Conservation (phyloP, 2,888 invertebrate species). For the Antheraea assamensis region DNA sequence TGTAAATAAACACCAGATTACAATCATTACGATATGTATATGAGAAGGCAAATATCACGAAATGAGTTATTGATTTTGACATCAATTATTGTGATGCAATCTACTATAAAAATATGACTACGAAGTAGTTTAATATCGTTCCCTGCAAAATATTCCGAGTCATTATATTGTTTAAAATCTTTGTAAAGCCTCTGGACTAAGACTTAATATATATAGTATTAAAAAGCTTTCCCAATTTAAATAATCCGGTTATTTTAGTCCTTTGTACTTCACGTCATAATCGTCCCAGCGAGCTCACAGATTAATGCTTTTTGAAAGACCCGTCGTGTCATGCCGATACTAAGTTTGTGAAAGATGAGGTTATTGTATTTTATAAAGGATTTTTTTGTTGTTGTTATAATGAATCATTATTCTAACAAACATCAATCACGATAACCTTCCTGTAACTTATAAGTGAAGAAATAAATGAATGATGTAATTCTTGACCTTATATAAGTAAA, state of each 20-base stretch:
- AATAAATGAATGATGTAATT: background rate
- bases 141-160: slow-evolving; percentile 18
- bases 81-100: background rate
- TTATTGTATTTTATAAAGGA: slow-evolving; percentile 3
- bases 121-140: background rate
- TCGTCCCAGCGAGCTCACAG: slow-evolving; percentile 19
- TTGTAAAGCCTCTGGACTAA: slow-evolving; percentile 15
- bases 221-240: slow-evolving; percentile 19
- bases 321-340: slow-evolving; percentile 1
- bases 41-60: background rate
- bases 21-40: background rate
- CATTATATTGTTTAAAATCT: slow-evolving; percentile 19
- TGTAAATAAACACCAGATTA: background rate
- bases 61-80: background rate
- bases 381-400: slow-evolving; percentile 9
- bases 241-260: slow-evolving; percentile 19
- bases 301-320: slow-evolving; percentile 21
- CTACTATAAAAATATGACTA: background rate
- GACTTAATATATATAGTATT: slow-evolving; percentile 17
- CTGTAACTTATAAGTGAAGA: background rate
- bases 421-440: background rate
- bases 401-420: slow-evolving; percentile 5
- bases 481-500: background rate
- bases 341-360: background rate
- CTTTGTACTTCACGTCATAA: slow-evolving; percentile 21